These are phyloP conservation scores for Pseudorhiza aurosa DNA, from an alignment of 30 jellyfish, hydroid and myxozoan species.

Conservation along the genomic window DNA sequence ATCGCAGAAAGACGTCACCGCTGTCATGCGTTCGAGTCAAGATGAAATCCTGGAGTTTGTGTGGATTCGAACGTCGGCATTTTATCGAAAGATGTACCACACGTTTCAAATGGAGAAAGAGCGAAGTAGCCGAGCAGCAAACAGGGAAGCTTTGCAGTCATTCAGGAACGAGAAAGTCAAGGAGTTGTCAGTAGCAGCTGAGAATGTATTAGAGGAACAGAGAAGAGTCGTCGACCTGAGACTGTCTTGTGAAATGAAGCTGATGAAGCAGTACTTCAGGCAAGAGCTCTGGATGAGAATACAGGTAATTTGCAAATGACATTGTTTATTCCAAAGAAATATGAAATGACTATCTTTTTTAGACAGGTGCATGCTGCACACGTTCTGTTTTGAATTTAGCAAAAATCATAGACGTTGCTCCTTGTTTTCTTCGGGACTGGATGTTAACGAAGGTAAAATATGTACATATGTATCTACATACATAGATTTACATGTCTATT, in stretches of 20 bases:
- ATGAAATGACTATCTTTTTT: not conserved
- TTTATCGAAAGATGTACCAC: not conserved
- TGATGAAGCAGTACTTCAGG: constrained; percentile 22
- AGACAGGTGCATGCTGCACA: not conserved
- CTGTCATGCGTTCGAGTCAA: constrained; percentile 1
- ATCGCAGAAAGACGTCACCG: not conserved
- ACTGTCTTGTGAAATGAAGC: constrained; percentile 8
- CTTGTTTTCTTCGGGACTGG: too few species aligned
- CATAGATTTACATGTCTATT: too few species aligned
- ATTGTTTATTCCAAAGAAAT: not conserved
- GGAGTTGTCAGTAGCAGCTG: not conserved
- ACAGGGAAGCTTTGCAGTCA: not conserved
- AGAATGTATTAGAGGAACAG: not conserved
- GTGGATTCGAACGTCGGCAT: not conserved
- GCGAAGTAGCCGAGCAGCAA: not conserved
- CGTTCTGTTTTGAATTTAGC: not conserved
- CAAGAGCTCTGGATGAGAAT: constrained; percentile 68
- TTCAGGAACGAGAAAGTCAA: not conserved
- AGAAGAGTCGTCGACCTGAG: constrained; percentile 12
- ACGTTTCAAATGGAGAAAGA: not conserved
- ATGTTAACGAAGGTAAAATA: too few species aligned
- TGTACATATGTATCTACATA: too few species aligned
- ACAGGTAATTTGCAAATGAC: constrained; percentile 1
- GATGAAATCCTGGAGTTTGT: not conserved
- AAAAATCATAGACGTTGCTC: too few species aligned